Percentiles rank a stretch among this genome's conserved stretches.
phyloP scores from a whole-genome alignment of 2,797 vertebrate genomes.

The Danio jaintianensis region DNA sequence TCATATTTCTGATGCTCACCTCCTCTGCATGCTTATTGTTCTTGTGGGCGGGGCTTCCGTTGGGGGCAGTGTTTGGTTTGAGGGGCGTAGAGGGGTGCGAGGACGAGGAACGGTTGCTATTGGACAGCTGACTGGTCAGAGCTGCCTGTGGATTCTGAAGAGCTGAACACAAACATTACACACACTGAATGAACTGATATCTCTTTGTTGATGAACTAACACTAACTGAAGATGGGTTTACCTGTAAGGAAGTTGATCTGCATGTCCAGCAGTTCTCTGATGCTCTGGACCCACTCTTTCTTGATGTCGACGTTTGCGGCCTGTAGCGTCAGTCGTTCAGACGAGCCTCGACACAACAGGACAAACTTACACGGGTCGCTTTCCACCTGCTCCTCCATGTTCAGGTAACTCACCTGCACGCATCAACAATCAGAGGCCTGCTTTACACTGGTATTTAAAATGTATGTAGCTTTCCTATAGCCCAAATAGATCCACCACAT shows the following conservation, averaged over 20 bases:
- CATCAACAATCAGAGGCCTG: not conserved
- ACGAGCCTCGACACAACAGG: constrained; percentile 88
- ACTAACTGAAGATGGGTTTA: constrained; percentile 61
- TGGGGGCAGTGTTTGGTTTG: constrained; percentile 56
- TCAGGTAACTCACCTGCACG: constrained; percentile 92
- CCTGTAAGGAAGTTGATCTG: constrained; percentile 96
- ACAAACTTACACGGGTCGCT: constrained; percentile 93
- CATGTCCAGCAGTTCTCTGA: constrained; percentile 89
- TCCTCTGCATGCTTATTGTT: constrained; percentile 55
- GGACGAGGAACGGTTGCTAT: constrained; percentile 63
- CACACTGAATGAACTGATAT: not conserved
- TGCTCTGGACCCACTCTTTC: constrained; percentile 91
- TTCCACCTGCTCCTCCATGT: constrained; percentile 91
- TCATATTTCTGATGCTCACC: constrained; percentile 46
- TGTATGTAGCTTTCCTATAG: too few species aligned
- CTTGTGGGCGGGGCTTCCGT: constrained; percentile 60
- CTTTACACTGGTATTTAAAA: too few species aligned
- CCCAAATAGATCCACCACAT: not conserved
- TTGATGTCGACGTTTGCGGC: constrained; percentile 91
- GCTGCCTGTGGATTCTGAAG: constrained; percentile 96
- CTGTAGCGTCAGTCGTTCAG: constrained; percentile 91
- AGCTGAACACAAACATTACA: constrained; percentile 73
- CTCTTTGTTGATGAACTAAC: not conserved
- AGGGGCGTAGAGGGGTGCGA: constrained; percentile 59
- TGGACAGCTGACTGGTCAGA: constrained; percentile 82